These are phyloP conservation scores for Macrotis lagotis DNA, from an alignment of 2,113 vertebrate species.

Conservation along the genomic window DNA sequence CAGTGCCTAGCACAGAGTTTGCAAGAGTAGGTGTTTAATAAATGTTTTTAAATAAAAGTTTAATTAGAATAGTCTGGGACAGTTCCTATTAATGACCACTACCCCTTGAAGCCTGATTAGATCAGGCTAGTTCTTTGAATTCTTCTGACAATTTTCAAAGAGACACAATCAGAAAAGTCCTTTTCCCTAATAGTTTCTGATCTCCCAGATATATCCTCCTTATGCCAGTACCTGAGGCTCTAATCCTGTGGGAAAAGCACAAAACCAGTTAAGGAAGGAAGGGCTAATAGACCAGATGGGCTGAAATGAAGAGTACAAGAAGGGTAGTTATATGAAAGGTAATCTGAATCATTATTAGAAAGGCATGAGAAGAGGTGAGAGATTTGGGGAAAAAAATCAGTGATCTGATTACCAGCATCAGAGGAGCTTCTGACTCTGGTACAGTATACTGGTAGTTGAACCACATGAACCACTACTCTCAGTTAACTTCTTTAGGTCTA, in stretches of 20 bases:
- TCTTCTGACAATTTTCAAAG: neutral
- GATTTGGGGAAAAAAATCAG: no score
- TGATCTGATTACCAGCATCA: no score
- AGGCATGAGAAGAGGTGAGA: neutral
- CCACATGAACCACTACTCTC: no score
- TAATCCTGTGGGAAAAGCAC: neutral
- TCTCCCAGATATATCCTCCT: neutral
- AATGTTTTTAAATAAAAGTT: neutral
- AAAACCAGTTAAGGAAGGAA: neutral
- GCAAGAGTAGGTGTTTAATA: neutral
- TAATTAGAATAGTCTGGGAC: neutral
- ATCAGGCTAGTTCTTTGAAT: neutral
- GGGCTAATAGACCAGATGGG: neutral
- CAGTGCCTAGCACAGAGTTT: neutral
- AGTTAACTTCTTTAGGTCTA: no score
- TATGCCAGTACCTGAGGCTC: neutral
- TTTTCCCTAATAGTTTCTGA: neutral
- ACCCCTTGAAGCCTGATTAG: neutral
- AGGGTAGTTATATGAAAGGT: neutral
- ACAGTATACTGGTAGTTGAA: no score
- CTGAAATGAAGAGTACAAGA: neutral
- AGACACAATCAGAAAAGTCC: neutral
- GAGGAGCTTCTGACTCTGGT: no score
- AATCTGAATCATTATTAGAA: neutral
- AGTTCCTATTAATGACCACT: neutral